Conservation (phyloP, 2,888 invertebrate species). For the Encarsia formosa region DNA sequence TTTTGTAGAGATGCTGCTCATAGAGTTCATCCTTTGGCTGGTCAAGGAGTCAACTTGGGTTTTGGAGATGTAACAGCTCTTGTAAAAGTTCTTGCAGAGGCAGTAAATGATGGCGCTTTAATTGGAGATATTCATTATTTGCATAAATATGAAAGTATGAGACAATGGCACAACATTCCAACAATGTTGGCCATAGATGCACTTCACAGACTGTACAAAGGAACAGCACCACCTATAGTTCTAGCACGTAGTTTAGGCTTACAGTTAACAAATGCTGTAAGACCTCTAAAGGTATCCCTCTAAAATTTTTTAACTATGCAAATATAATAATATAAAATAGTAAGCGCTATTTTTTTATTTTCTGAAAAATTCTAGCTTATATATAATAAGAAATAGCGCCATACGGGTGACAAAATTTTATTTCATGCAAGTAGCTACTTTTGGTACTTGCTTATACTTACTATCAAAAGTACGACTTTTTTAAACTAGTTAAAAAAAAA, state of each 20-base stretch:
- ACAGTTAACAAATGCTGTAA: constrained; percentile 72
- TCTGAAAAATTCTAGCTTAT: too few relatives aligned
- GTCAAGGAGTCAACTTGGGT: constrained; percentile 96
- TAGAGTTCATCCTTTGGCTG: constrained; percentile 92
- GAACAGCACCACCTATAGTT: constrained; percentile 69
- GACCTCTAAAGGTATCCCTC: constrained; percentile 65
- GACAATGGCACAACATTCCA: constrained; percentile 85
- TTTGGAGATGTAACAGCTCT: constrained; percentile 86
- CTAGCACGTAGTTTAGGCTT: constrained; percentile 78
- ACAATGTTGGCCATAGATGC: constrained; percentile 84
- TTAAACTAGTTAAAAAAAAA: too few relatives aligned
- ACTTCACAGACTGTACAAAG: constrained; percentile 77
- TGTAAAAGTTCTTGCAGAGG: constrained; percentile 65
- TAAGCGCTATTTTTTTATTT: background rate
- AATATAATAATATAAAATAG: background rate
- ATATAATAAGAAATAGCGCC: background rate
- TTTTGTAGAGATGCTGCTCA: constrained; percentile 76
- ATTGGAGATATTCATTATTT: constrained; percentile 70
- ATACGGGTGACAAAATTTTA: too few relatives aligned
- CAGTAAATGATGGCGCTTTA: constrained; percentile 69
- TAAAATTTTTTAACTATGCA: too few relatives aligned
- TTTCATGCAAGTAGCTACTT: too few relatives aligned
- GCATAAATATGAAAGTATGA: constrained; percentile 74
- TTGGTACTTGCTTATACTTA: too few relatives aligned
- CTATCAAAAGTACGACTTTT: too few relatives aligned